These are phyloP conservation scores for Bambusicola thoracicus DNA, from an alignment of 2,113 vertebrate species.

Conservation along the genomic window DNA sequence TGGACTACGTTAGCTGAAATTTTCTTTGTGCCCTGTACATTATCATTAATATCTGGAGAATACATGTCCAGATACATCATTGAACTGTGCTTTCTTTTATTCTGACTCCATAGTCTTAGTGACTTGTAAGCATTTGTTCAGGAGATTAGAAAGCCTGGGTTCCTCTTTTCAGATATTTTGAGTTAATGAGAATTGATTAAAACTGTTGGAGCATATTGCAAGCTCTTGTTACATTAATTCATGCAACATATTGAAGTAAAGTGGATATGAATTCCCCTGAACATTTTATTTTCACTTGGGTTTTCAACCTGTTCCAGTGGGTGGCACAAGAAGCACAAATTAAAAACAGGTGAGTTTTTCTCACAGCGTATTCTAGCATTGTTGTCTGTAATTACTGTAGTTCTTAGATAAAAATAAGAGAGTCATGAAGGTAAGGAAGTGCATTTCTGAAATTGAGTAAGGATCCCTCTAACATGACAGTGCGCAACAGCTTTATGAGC, in stretches of 20 bases:
- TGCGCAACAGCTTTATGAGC: background rate
- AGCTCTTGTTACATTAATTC: background rate
- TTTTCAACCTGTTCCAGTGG: constrained; percentile 56
- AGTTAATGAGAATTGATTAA: background rate
- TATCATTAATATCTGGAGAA: background rate
- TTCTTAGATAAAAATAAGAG: background rate
- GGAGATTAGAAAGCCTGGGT: background rate
- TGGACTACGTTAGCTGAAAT: background rate
- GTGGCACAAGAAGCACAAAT: constrained; percentile 61
- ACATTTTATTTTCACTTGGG: background rate
- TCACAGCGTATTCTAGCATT: background rate
- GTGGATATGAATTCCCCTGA: background rate
- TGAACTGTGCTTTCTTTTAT: background rate
- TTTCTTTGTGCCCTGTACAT: background rate
- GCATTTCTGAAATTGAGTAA: background rate
- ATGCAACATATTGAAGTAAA: background rate
- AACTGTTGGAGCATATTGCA: background rate
- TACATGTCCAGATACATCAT: background rate
- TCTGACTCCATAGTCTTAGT: background rate
- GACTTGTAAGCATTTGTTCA: background rate
- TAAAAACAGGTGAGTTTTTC: background rate
- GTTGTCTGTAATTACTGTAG: background rate
- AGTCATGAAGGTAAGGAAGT: background rate
- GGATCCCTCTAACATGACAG: background rate
- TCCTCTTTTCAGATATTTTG: background rate